Base-by-base conservation (phyloP, 2,797 vertebrate genomes). In the Coreius guichenoti region DNA sequence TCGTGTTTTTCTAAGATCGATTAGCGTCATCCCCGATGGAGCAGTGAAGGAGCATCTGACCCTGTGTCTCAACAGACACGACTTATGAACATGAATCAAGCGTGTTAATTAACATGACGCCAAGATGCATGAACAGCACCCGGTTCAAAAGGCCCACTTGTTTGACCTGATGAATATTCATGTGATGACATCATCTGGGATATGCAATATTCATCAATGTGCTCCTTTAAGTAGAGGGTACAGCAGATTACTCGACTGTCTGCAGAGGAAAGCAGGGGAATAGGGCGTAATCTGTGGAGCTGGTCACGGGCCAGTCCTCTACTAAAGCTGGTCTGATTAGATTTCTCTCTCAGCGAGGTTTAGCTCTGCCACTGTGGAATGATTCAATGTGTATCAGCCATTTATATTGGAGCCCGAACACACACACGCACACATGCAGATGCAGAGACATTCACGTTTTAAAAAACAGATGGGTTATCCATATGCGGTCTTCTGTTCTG, bases 221-320 rank as follows among this genome's bases (percentile, higher is more conserved):
- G 29, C 43, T 33, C 21, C 31, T 36, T 74, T 61, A 65, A 47
- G 21, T 36, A 63, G 65, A 65, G n/a, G 43, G 14, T n/a, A 74
- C 43, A 63, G 39, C 26, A 33, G 26, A 74, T 82, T 65, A 49
- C 81, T 26, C 4, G 0, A 21, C n/a, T 47, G 17, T 49, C 26
- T 80, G 39, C 43, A n/a, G 56, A 47, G 5, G 13, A 81, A 56
- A 29, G 49, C 33, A 17, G 43, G 9, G 58, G 43, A 36, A 75
- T 36, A 8, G 58, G 58, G 29, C 29, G 2, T 74, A 72, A 63
- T 73, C 56, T 82, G 36, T 39, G 39, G 19, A 80, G 75, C 69
- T 82, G 79, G 84, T 80, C 80, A 70, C 17, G 29, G 61, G 75
- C 82, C 68, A 85, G 77, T 72, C 81, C 36, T 77, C 58, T 74